phyloP scores from a whole-genome alignment of 1,140 invertebrate species.

The Microplitis demolitor region DNA sequence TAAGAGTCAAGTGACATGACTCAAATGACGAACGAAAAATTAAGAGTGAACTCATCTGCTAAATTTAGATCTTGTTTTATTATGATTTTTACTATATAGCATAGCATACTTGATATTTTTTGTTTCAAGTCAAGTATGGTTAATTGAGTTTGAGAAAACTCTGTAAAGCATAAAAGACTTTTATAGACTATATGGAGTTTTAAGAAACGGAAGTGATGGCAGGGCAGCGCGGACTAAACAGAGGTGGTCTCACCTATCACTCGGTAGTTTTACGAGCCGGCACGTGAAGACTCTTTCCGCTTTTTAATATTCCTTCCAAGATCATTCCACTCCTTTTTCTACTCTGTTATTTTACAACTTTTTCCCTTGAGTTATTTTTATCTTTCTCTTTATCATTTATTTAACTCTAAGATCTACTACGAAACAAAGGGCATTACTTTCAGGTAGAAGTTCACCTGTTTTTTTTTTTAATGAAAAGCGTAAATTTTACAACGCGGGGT shows the following conservation, averaged over 20 bases:
- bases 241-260: conserved; percentile 9
- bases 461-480: too few species aligned
- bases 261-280: conserved; percentile 15
- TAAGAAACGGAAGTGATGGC: not conserved
- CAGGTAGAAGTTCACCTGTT: too few species aligned
- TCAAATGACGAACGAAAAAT: not conserved
- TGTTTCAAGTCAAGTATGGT: too few species aligned
- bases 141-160: too few species aligned
- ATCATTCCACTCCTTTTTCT: conserved; percentile 18
- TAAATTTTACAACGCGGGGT: too few species aligned
- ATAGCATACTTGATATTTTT: too few species aligned
- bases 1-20: not conserved
- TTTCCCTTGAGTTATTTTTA: not conserved
- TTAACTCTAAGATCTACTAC: too few species aligned
- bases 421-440: too few species aligned
- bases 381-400: not conserved
- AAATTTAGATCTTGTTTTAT: too few species aligned
- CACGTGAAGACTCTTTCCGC: conserved; percentile 18
- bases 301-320: not conserved
- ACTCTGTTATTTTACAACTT: not conserved
- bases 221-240: not conserved
- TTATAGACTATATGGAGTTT: too few species aligned
- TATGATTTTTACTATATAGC: too few species aligned
- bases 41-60: not conserved
- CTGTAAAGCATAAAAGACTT: too few species aligned